Evolutionary conservation across 2,113 vertebrate species (phyloP).

Genomic region (Rhineura floridana): DNA sequence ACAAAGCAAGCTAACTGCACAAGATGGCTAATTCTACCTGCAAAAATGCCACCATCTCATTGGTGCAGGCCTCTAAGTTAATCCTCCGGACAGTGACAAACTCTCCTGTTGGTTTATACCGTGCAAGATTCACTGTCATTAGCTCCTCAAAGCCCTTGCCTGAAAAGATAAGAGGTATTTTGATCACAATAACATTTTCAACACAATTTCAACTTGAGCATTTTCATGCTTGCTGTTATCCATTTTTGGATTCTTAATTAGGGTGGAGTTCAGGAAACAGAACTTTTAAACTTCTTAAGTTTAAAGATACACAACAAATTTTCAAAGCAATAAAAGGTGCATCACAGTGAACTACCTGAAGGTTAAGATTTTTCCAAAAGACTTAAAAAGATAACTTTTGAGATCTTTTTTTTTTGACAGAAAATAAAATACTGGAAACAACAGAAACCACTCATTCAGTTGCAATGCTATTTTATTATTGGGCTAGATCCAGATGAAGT

Average conservation of each 20-base stretch:
- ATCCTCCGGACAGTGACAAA: constrained; percentile 91
- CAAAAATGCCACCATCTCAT: constrained; percentile 94
- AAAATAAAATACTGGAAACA: not conserved
- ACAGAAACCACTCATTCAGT: not conserved
- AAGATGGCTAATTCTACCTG: constrained; percentile 79
- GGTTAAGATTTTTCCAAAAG: not conserved
- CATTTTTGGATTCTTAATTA: not conserved
- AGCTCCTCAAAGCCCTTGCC: constrained; percentile 93
- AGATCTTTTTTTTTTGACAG: not conserved
- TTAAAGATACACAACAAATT: not conserved
- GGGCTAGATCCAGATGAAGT: not conserved
- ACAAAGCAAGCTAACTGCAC: not conserved
- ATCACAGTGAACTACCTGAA: not conserved
- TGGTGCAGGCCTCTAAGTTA: constrained; percentile 94
- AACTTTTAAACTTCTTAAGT: not conserved
- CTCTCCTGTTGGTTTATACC: constrained; percentile 88
- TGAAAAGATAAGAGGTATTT: constrained; percentile 59
- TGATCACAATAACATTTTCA: not conserved
- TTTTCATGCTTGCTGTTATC: not conserved
- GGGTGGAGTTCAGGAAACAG: not conserved
- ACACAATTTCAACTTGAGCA: not conserved
- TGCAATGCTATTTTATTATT: not conserved
- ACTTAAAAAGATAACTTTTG: not conserved
- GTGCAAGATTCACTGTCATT: constrained; percentile 93
- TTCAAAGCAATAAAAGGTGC: not conserved